A percentile compares a stretch with the other conserved stretches of the same genome.
Conservation (phyloP, 2,888 invertebrate genomes). For the Hypsopygia costalis region DNA sequence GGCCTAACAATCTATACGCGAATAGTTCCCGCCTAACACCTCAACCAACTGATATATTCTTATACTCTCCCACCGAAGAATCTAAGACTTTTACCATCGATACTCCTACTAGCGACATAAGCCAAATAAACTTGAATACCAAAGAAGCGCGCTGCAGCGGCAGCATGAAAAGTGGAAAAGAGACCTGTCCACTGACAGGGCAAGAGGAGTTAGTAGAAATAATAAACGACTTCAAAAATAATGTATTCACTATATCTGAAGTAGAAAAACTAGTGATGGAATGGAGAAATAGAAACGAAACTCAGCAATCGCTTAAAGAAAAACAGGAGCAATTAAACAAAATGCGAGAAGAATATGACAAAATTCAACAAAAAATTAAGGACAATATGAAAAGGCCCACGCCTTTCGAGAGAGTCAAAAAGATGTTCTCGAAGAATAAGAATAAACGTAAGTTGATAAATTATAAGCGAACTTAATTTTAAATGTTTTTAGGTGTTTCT, state of each 20-base stretch:
- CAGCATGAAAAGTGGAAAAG: conserved; percentile 66
- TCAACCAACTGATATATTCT: conserved; percentile 64
- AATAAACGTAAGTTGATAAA: conserved; percentile 57
- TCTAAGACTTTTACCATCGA: conserved; percentile 67
- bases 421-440: conserved; percentile 86
- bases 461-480: too few relatives aligned
- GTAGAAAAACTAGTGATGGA: conserved; percentile 92
- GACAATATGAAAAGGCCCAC: conserved; percentile 88
- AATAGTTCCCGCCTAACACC: conserved; percentile 68
- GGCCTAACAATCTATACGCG: conserved; percentile 70
- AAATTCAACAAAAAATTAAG: conserved; percentile 89
- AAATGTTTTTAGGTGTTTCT: too few relatives aligned
- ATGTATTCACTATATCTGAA: conserved; percentile 91
- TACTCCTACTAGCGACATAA: conserved; percentile 73
- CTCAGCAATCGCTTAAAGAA: conserved; percentile 91
- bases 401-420: conserved; percentile 89
- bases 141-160: conserved; percentile 63
- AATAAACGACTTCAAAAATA: conserved; percentile 93
- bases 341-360: conserved; percentile 90
- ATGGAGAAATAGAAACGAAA: conserved; percentile 93
- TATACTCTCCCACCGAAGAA: conserved; percentile 76
- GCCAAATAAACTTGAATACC: conserved; percentile 68
- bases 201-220: conserved; percentile 92
- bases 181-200: conserved; percentile 60
- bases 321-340: conserved; percentile 90